Percentiles rank a stretch among this genome's conserved stretches.
Conservation (phyloP, 92 coral and sea anemone genomes). For the Siderastrea siderea region DNA sequence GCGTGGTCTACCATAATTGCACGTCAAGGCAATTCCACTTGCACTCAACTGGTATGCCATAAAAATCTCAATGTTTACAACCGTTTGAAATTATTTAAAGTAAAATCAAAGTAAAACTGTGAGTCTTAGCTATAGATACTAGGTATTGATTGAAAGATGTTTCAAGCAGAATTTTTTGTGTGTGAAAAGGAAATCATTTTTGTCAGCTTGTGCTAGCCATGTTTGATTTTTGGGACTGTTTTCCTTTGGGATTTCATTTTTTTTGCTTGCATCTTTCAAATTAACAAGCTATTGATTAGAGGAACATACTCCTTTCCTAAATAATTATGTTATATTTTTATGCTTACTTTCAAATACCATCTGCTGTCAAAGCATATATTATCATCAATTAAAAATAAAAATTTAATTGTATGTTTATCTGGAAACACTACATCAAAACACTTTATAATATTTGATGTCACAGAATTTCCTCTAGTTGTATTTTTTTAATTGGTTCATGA, state of each 20-base stretch:
- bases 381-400: slow-evolving; percentile 2
- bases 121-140: neutral
- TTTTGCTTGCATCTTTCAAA: neutral
- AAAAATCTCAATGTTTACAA: slow-evolving; percentile 96
- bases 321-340: slow-evolving; percentile 8
- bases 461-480: neutral
- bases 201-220: neutral
- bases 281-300: neutral
- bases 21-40: slow-evolving; percentile 95
- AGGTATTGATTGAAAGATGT: neutral
- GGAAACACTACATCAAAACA: neutral
- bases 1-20: slow-evolving; percentile 99
- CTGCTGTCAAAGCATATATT: slow-evolving; percentile 5
- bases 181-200: neutral
- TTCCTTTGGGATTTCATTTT: neutral
- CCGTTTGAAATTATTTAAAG: slow-evolving; percentile 87
- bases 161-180: neutral
- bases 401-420: neutral
- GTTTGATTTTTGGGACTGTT: neutral
- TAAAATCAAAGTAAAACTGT: slow-evolving; percentile 64
- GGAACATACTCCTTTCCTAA: neutral
- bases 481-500: neutral
- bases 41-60: slow-evolving; percentile 97
- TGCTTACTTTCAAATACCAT: neutral
- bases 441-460: neutral